These are phyloP conservation scores for Therioaphis trifolii DNA, from an alignment of 2,888 invertebrate species.

Conservation along the genomic window DNA sequence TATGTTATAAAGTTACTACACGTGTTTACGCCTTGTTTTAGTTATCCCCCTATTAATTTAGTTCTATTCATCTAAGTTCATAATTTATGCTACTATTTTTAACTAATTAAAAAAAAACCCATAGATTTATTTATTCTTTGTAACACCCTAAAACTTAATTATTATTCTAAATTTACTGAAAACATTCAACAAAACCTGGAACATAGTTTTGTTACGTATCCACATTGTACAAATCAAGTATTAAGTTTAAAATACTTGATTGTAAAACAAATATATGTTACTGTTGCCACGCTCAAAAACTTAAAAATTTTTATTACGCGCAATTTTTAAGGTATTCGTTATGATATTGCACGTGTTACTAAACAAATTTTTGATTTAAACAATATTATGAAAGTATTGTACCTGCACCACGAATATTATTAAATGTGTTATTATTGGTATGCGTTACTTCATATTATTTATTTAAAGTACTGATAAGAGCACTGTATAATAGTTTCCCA, in stretches of 20 bases:
- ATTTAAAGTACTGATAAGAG: slow-evolving; percentile 18
- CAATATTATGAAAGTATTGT: no score
- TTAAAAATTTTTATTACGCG: no score
- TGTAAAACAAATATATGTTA: no score
- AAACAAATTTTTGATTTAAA: no score
- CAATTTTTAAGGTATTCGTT: no score
- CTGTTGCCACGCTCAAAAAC: no score
- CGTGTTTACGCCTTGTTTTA: slow-evolving; percentile 40
- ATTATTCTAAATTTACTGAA: slow-evolving; percentile 10
- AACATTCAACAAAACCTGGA: background rate
- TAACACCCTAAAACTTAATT: background rate
- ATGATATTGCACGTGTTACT: no score
- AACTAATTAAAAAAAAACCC: slow-evolving; percentile 9
- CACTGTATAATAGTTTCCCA: background rate
- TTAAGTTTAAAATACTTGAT: no score
- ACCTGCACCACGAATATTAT: no score
- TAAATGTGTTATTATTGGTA: slow-evolving; percentile 5
- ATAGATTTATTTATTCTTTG: slow-evolving; percentile 25
- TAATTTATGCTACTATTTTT: slow-evolving; percentile 40
- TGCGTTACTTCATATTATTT: slow-evolving; percentile 3
- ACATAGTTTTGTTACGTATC: background rate
- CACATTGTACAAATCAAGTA: no score
- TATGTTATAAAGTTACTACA: background rate
- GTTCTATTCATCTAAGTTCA: slow-evolving; percentile 21
- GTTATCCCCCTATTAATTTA: slow-evolving; percentile 55